Evolutionary conservation across 2,797 vertebrate species (phyloP), one percentile per base, ranked within the genome.

Genomic region (Eospalax fontanierii): DNA sequence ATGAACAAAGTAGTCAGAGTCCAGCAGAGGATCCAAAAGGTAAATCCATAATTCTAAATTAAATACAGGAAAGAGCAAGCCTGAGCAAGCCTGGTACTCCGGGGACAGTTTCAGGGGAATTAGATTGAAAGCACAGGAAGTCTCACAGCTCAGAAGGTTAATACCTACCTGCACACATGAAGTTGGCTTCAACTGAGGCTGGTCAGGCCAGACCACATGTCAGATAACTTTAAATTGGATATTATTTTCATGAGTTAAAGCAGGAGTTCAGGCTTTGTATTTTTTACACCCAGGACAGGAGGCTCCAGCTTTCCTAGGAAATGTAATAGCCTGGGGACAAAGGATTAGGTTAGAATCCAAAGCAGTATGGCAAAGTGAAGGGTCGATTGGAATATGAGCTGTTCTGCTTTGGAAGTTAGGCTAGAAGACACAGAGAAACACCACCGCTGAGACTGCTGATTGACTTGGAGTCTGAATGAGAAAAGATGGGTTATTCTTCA

Each of bases 331-430:
- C 40, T 71, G 68, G 43, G 66, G 57, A 40, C 46, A 3, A 54
- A 68, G 26, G 75, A 28, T 4, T 65, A 15, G 65, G 78, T 24
- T 68, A 33, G 43, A 33, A 22, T 84, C 61, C 46, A 15, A 24
- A 54, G n/a, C 21, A 38, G 9, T 71, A 21, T 21, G 33, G 18
- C 1, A 1, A 85, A 9, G 1, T 2, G 1, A 3, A 0, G 5
- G 38, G 30, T 6, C 30, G n/a, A 24, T 10, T 93, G 59, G n/a
- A 26, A 75, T 54, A 28, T 7, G n/a, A 33, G 70, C 50, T 74
- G 19, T 57, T 66, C 18, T 18, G 35, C 50, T 35, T 15, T 0
- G 14, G 46, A 46, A 30, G 2, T 26, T 9, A 54, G 61, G 50
- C 50, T 54, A 16, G 65, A 30, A 43, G 10, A 22, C 4, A 4